Percentiles rank a stretch among this genome's conserved stretches.
phyloP scores from a whole-genome alignment of 2,797 vertebrate genomes.

The Sebastes hopkinsi region DNA sequence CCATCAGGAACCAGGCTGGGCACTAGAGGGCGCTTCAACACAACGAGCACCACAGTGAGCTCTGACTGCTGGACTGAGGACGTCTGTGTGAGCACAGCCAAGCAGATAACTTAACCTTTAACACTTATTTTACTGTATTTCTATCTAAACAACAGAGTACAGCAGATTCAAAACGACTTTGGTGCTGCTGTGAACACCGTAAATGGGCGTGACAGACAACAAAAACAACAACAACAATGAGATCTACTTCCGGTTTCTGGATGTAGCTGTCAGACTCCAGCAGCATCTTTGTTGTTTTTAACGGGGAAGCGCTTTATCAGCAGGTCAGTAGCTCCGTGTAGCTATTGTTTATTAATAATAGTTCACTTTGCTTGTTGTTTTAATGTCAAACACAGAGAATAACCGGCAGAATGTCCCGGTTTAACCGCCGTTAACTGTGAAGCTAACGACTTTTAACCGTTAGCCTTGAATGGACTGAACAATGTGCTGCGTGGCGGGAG shows the following conservation, averaged over 20 bases:
- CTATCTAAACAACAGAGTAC: background rate
- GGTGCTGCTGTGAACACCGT: background rate
- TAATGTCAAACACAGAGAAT: background rate
- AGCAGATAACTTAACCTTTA: background rate
- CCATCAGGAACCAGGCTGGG: background rate
- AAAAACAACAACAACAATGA: conserved; percentile 53
- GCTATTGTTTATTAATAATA: conserved; percentile 4
- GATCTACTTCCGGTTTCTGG: conserved; percentile 75
- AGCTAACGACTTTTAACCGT: conserved; percentile 28
- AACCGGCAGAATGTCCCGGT: background rate
- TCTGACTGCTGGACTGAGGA: background rate
- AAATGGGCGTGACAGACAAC: conserved; percentile 40
- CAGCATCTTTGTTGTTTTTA: conserved; percentile 50
- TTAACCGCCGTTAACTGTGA: conserved; percentile 6
- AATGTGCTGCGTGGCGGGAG: background rate
- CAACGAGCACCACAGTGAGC: background rate
- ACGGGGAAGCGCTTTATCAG: conserved; percentile 60
- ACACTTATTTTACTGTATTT: background rate
- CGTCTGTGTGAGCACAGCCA: background rate
- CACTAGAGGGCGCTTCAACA: conserved; percentile 58
- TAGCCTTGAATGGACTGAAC: background rate
- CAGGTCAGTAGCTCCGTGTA: conserved; percentile 49
- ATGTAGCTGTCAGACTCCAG: conserved; percentile 66
- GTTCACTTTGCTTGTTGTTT: background rate
- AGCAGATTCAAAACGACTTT: background rate